Percentiles rank a stretch among this genome's conserved stretches.
Evolutionary conservation across 2,113 vertebrate species (phyloP).

Genomic region (Microcebus jonahi): DNA sequence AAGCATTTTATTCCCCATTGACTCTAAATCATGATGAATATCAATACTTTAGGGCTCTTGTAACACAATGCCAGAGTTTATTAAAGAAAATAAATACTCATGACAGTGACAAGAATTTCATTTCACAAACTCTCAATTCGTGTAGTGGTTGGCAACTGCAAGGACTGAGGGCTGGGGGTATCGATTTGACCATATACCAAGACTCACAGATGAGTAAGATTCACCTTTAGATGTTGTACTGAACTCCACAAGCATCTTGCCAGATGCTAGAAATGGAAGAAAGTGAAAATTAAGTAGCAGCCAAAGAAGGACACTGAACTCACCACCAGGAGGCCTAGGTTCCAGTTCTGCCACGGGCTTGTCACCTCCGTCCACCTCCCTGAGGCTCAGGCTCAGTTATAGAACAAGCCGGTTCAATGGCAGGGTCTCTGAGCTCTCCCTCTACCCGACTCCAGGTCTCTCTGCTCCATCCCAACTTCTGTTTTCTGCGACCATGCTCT

Average conservation of each 20-base stretch:
- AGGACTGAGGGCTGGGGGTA: accelerated
- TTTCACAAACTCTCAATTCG: neutral
- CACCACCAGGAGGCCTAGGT: too few relatives aligned
- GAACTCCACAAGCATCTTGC: neutral
- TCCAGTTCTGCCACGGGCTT: neutral
- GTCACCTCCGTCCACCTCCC: neutral
- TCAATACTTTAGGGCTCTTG: neutral
- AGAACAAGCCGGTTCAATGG: too few relatives aligned
- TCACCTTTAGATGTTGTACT: neutral
- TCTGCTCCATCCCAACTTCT: neutral
- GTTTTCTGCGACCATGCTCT: neutral
- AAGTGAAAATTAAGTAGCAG: neutral
- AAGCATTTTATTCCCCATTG: neutral
- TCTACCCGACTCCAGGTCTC: neutral
- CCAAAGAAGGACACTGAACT: neutral
- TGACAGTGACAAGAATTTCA: neutral
- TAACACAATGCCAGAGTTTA: neutral
- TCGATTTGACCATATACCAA: neutral
- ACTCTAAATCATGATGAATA: neutral
- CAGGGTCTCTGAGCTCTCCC: neutral
- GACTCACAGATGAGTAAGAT: neutral
- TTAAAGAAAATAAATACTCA: neutral
- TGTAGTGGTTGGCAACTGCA: neutral
- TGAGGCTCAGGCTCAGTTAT: neutral
- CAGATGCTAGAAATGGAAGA: neutral